Base-by-base conservation (phyloP, 2,113 vertebrate genomes). In the Sorex fumeus region DNA sequence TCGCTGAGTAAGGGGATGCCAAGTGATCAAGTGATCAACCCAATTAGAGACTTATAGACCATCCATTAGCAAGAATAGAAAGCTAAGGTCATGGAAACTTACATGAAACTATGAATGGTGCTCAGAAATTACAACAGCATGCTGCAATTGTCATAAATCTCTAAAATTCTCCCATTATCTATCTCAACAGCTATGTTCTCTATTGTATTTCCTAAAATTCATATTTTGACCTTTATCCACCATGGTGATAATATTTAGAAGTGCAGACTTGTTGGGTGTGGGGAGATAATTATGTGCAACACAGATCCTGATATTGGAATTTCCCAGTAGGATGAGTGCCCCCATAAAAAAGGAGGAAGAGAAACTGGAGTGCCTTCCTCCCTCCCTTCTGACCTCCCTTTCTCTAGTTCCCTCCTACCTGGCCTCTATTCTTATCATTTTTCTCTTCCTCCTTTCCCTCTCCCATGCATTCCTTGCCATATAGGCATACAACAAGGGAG, bases 381-480 rank as follows among this genome's bases (percentile, higher is more conserved):
- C 27, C 62, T 64, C 62, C 27, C 62, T 27, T 28, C 27, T 28
- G 21, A 23, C 23, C 62, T 27, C 62, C 23, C 23, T 64, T 8
- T 64, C 62, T 64, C 62, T 27, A 2, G 5, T 23, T 64, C 23
- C 27, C 23, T 64, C 23, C 27, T 53, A 53, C 18, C 53, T 53
- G 53, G 18, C 62, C 62, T 28, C 62, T 27, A 15, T 27, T 8
- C 19, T 28, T 28, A 40, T 27, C 69, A 16, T 25, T 27, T 53
- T 18, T 0, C 6, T 7, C 13, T 15, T 15, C 53, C 1, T 53
- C 25, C 28, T 3, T 71, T 0, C 50, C 4, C 34, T 1, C n/a
- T 32, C 57, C 11, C 19, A 1, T 2, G 16, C 9, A 1, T 23
- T 27, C 66, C 53, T 12, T 15, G 36, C 10, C 4, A 6, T 6